Percentiles rank a stretch among this genome's conserved stretches.
phyloP scores from a whole-genome alignment of 2,888 invertebrate species.

The Chymomyza caudatula region DNA sequence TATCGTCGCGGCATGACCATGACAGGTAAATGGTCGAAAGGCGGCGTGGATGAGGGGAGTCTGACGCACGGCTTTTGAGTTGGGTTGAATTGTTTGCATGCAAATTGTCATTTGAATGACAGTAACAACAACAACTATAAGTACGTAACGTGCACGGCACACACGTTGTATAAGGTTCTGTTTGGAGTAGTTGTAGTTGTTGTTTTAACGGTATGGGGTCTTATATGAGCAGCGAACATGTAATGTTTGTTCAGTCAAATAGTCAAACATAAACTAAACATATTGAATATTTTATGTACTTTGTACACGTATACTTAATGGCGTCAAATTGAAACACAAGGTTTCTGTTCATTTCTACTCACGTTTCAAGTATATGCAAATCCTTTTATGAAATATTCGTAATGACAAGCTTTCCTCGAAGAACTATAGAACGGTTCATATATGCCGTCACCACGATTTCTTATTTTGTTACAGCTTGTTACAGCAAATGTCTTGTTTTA shows the following conservation, averaged over 20 bases:
- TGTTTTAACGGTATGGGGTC: neutral
- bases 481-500: too few species aligned
- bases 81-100: neutral
- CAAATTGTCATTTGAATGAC: conserved; percentile 7
- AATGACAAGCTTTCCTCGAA: too few species aligned
- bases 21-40: neutral
- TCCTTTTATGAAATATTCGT: too few species aligned
- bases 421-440: too few species aligned
- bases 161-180: neutral
- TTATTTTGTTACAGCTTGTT: too few species aligned
- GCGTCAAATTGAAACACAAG: neutral
- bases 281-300: neutral
- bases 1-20: conserved; percentile 15
- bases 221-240: neutral
- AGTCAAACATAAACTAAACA: neutral
- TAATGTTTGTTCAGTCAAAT: neutral
- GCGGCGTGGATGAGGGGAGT: neutral
- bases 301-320: neutral
- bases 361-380: too few species aligned
- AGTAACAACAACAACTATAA: neutral
- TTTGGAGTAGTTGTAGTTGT: neutral
- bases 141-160: neutral
- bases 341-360: too few species aligned
- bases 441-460: too few species aligned
- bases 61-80: neutral